Evolutionary conservation across 2,888 invertebrate species (phyloP), one percentile per base, ranked within the genome.

Genomic region (Synergus laeviventris): DNA sequence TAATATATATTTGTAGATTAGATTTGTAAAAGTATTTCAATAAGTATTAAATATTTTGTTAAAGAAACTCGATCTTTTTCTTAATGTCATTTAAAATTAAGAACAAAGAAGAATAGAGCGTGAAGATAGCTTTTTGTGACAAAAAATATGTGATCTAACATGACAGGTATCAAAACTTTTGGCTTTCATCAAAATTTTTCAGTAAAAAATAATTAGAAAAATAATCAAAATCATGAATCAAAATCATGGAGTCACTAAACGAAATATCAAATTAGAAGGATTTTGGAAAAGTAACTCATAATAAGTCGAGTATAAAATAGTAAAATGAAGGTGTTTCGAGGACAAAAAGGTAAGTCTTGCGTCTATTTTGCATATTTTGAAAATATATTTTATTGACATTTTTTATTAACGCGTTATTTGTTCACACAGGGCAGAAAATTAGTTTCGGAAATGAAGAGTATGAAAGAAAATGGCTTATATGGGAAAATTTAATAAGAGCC

Each of bases 1-100:
- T 49, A 9, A 49, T n/a, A n/a, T n/a, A n/a, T 5, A 49, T 49
- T n/a, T 49, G 8, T 49, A 49, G 9, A 9, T n/a, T 49, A 31
- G 31, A 31, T 31, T 31, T 31, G 31, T 31, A 31, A 31, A 31
- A 31, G 31, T 31, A 31, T 5, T 31, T 31, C 31, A 7, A 45
- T 45, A n/a, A 49, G 49, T n/a, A 61, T 61, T 61, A 24, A 24
- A 61, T 61, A 61, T 61, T 61, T 61, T 61, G 8, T 24, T 62
- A 49, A 31, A 49, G 8, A 49, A 49, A 49, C 1, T 9, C n/a
- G 2, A 49, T 49, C 1, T 49, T 49, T 49, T 49, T 49, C 8
- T 49, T 49, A 0, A 18, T 18, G n/a, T 7, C n/a, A n/a, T 49
- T 49, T n/a, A n/a, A 49, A 49, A 49, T n/a, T 49, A 8, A 7